These are phyloP conservation scores for Halcyon smyrnensis DNA, from an alignment of 2,797 vertebrate genomes.

Conservation along the genomic window DNA sequence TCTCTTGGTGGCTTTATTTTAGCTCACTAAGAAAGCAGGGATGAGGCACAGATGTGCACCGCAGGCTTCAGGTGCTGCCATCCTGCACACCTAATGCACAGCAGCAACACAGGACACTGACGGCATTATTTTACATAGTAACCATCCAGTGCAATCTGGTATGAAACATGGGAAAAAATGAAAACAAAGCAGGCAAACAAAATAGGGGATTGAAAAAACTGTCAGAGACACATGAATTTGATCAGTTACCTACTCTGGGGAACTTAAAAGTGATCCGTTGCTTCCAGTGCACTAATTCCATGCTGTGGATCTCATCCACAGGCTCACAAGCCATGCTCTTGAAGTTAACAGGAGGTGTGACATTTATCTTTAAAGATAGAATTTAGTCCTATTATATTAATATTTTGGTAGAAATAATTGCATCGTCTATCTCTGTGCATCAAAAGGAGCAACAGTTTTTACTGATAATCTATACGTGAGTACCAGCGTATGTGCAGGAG, in stretches of 20 bases:
- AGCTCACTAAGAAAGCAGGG: neutral
- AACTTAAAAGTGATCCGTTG: neutral
- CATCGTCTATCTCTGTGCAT: neutral
- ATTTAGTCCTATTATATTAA: neutral
- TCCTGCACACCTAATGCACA: fast-evolving
- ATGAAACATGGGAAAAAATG: neutral
- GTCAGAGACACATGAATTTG: neutral
- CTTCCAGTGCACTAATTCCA: neutral
- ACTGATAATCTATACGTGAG: neutral
- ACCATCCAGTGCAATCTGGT: fast-evolving
- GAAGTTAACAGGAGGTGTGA: neutral
- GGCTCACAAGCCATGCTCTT: neutral
- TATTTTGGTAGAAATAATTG: neutral
- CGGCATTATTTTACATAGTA: neutral
- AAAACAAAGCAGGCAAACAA: neutral
- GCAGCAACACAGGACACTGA: neutral
- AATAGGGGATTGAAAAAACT: neutral
- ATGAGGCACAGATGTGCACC: neutral
- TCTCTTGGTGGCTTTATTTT: neutral
- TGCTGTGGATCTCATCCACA: neutral
- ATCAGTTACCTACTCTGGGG: neutral
- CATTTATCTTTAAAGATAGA: neutral
- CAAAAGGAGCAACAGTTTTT: neutral
- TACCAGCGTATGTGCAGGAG: neutral
- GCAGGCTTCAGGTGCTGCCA: neutral